Evolutionary conservation across 2,888 invertebrate species (phyloP).

Genomic region (Pristionchus fissidentatus): DNA sequence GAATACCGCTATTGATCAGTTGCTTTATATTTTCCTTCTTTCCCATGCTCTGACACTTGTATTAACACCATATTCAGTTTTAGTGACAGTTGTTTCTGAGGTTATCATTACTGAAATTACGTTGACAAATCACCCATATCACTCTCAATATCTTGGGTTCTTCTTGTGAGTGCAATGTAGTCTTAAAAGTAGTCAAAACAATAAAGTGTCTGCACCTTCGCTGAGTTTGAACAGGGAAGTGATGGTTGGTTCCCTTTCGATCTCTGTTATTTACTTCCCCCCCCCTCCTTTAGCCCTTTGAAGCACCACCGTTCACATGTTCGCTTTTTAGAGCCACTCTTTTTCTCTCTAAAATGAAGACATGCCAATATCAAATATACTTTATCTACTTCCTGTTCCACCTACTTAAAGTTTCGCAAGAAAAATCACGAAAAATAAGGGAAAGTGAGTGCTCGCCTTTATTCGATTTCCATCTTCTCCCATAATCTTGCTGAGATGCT

Average conservation of each 20-base stretch:
- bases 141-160: too few species aligned
- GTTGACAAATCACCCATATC: too few species aligned
- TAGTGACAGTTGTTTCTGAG: too few species aligned
- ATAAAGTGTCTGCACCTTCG: too few species aligned
- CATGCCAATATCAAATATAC: too few species aligned
- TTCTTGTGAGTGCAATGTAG: not conserved
- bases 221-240: not conserved
- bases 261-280: constrained; percentile 1
- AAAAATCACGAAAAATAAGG: not conserved
- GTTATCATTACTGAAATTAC: not conserved
- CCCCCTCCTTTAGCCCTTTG: not conserved
- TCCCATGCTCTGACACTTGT: too few species aligned
- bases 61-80: too few species aligned
- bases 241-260: not conserved
- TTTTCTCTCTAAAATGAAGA: not conserved
- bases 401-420: too few species aligned
- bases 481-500: not conserved
- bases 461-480: not conserved
- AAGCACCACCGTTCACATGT: not conserved
- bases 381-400: too few species aligned
- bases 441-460: not conserved
- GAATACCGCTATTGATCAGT: too few species aligned
- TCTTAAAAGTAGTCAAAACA: too few species aligned
- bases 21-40: too few species aligned
- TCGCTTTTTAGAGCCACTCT: not conserved